Conservation (phyloP, 1,140 invertebrate genomes). For the Latrodectus geometricus region DNA sequence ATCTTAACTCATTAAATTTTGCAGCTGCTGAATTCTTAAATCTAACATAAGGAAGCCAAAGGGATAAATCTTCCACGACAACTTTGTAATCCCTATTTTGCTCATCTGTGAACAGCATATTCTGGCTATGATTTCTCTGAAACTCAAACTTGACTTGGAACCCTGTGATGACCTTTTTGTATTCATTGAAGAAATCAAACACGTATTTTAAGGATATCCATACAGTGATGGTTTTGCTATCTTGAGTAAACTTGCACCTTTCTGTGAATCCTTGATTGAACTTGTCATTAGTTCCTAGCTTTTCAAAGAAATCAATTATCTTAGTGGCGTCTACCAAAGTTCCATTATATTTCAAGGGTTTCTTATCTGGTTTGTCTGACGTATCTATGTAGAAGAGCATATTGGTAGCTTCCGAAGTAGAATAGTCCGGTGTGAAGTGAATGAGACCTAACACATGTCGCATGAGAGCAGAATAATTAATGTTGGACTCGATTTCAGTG, state of each 20-base stretch:
- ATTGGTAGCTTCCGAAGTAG: background rate
- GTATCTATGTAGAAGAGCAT: conserved; percentile 26
- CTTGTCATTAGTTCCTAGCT: background rate
- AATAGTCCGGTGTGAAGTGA: background rate
- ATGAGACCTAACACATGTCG: background rate
- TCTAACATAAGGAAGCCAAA: conserved; percentile 11
- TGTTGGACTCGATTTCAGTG: too few relatives aligned
- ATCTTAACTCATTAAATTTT: conserved; percentile 14
- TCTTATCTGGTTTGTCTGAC: background rate
- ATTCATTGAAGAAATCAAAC: conserved; percentile 34
- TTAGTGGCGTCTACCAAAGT: background rate
- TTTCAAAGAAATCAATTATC: conserved; percentile 16
- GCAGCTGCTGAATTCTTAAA: background rate
- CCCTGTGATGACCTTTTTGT: conserved; percentile 20
- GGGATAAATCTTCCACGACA: background rate
- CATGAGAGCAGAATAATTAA: background rate
- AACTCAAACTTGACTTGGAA: conserved; percentile 15
- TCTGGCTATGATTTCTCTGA: background rate
- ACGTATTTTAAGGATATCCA: conserved; percentile 36
- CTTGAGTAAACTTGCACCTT: background rate
- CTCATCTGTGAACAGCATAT: conserved; percentile 15
- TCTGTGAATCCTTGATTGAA: conserved; percentile 18
- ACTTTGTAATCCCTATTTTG: conserved; percentile 18
- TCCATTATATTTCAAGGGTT: conserved; percentile 2
- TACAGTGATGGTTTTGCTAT: conserved; percentile 3